phyloP scores from a whole-genome alignment of 2,797 vertebrate species.

The Myotis pilosus region DNA sequence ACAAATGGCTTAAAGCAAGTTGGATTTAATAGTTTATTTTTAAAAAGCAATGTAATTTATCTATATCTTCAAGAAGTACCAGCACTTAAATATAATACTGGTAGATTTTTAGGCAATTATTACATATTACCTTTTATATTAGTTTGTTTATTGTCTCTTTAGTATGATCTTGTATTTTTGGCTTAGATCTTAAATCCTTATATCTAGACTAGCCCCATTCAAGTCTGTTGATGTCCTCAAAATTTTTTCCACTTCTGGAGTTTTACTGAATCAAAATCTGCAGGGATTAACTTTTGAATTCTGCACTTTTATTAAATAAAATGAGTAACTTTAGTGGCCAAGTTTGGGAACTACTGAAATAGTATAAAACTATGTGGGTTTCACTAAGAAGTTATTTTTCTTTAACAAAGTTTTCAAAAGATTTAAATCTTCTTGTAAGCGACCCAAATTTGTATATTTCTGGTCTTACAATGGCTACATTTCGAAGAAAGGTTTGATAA shows the following conservation, averaged over 20 bases:
- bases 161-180: not conserved
- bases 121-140: not conserved
- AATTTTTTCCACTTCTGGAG: not conserved
- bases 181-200: not conserved
- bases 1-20: not conserved
- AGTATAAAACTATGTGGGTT: not conserved
- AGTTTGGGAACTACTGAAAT: not conserved
- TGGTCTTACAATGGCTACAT: not conserved
- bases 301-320: not conserved
- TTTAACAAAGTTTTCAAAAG: not conserved
- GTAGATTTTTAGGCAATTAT: not conserved
- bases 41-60: not conserved
- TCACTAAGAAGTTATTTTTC: not conserved
- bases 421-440: not conserved
- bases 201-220: not conserved
- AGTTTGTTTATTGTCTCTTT: not conserved
- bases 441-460: not conserved
- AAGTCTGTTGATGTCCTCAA: not conserved
- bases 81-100: not conserved
- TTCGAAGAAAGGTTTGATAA: constrained; percentile 4
- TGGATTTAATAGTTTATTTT: constrained; percentile 31
- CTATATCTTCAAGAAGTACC: not conserved
- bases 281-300: not conserved
- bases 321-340: not conserved
- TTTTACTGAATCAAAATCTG: not conserved